phyloP scores from a whole-genome alignment of 2,797 vertebrate species.

The Sphenodon punctatus region DNA sequence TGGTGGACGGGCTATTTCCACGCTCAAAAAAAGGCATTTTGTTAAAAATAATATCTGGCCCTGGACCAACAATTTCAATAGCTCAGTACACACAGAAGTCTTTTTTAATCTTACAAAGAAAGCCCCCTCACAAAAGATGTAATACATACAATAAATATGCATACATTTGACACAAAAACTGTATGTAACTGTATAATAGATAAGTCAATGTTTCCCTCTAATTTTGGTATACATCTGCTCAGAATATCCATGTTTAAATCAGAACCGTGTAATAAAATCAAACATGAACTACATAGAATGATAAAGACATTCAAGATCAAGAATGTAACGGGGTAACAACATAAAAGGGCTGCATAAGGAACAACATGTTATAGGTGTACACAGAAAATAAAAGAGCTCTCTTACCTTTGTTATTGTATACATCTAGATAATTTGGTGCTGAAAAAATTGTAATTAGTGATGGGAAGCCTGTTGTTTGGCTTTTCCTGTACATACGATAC shows the following conservation, averaged over 20 bases:
- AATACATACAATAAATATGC: not conserved
- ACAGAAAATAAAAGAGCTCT: not conserved
- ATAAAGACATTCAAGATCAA: not conserved
- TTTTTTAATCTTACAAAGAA: no score
- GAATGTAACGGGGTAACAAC: not conserved
- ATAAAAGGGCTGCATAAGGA: not conserved
- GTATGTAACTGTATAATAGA: not conserved
- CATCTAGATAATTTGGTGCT: conserved; percentile 99
- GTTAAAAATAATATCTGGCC: no score
- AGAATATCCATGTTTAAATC: conserved; percentile 21
- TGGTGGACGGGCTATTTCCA: no score
- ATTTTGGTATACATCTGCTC: not conserved
- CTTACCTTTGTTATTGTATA: conserved; percentile 99
- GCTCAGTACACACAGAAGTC: no score
- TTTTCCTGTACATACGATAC: conserved; percentile 99
- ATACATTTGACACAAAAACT: not conserved
- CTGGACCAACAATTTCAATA: no score
- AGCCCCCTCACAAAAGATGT: no score
- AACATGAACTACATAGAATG: not conserved
- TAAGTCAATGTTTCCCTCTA: not conserved
- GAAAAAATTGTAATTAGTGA: conserved; percentile 99
- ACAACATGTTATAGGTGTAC: not conserved
- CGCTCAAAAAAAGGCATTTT: no score
- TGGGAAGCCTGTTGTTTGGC: conserved; percentile 98
- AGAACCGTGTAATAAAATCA: conserved; percentile 27